These are phyloP conservation scores for Calidris pugnax DNA, from an alignment of 2,113 vertebrate genomes.

Conservation along the genomic window DNA sequence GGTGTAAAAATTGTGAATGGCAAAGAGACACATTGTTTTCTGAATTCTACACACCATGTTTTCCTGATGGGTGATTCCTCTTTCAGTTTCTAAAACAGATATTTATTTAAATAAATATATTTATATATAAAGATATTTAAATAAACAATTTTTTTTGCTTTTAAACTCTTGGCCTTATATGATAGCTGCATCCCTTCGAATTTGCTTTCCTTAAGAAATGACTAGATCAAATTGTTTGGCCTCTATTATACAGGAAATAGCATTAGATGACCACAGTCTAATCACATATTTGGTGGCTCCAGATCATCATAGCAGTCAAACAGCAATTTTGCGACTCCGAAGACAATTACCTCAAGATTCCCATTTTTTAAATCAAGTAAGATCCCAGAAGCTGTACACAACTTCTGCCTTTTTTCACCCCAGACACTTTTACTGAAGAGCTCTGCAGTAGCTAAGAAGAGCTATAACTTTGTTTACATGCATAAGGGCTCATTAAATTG, in stretches of 20 bases:
- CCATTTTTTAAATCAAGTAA: neutral
- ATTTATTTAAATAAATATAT: neutral
- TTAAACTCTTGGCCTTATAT: neutral
- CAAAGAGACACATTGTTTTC: neutral
- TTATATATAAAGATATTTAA: neutral
- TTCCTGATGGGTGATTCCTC: neutral
- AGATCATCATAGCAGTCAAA: neutral
- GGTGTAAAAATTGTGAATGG: neutral
- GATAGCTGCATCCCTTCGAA: neutral
- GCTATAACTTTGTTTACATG: slow-evolving; percentile 36
- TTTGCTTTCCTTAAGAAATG: neutral
- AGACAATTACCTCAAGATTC: neutral
- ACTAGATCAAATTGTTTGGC: neutral
- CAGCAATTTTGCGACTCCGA: neutral
- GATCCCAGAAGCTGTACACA: neutral
- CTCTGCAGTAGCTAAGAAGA: neutral
- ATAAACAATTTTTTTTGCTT: neutral
- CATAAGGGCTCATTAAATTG: slow-evolving; percentile 38
- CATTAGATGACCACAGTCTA: neutral
- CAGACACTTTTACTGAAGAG: neutral
- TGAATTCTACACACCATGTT: neutral
- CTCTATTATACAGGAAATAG: neutral
- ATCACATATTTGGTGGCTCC: neutral
- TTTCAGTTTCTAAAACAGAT: neutral
- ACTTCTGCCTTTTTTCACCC: neutral